These are phyloP conservation scores for Acrobeloides nanus DNA, from an alignment of 2,888 invertebrate species.

Conservation along the genomic window DNA sequence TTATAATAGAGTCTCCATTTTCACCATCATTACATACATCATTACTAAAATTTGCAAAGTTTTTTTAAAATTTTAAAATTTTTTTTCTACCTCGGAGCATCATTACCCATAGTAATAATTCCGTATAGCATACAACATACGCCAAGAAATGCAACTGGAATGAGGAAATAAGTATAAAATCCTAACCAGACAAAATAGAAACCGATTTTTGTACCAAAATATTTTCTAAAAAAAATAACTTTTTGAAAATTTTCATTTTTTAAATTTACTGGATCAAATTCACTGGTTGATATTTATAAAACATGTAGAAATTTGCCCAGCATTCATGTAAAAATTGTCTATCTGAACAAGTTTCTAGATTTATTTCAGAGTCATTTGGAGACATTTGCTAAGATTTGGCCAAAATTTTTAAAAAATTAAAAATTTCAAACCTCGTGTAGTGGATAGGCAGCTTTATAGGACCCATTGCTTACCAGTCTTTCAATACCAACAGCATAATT, in stretches of 20 bases:
- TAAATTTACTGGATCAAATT: too few relatives aligned
- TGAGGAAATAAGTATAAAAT: slow-evolving; percentile 34
- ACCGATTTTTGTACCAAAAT: slow-evolving; percentile 42
- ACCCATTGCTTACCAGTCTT: slow-evolving; percentile 72
- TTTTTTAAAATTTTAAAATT: too few relatives aligned
- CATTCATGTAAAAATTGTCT: slow-evolving; percentile 74
- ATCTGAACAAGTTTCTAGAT: slow-evolving; percentile 22
- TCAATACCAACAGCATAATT: slow-evolving; percentile 67
- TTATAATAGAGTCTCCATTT: slow-evolving; percentile 57
- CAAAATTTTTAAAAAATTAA: too few relatives aligned
- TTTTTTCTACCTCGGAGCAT: slow-evolving; percentile 27
- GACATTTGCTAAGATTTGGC: slow-evolving; percentile 20
- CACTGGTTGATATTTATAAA: slow-evolving; percentile 87
- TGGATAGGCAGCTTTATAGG: slow-evolving; percentile 77
- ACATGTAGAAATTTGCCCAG: slow-evolving; percentile 81
- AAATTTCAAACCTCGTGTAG: slow-evolving; percentile 87
- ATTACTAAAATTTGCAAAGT: slow-evolving; percentile 29
- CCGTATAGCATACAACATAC: slow-evolving; percentile 29
- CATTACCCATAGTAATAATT: slow-evolving; percentile 19
- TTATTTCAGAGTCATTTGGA: slow-evolving; percentile 1
- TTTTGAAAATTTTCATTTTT: too few relatives aligned
- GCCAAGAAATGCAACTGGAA: slow-evolving; percentile 26
- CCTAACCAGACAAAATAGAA: slow-evolving; percentile 47
- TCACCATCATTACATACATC: slow-evolving; percentile 32
- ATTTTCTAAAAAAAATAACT: slow-evolving; percentile 24